phyloP scores from a whole-genome alignment of 2,113 vertebrate species.

The Laticauda colubrina region DNA sequence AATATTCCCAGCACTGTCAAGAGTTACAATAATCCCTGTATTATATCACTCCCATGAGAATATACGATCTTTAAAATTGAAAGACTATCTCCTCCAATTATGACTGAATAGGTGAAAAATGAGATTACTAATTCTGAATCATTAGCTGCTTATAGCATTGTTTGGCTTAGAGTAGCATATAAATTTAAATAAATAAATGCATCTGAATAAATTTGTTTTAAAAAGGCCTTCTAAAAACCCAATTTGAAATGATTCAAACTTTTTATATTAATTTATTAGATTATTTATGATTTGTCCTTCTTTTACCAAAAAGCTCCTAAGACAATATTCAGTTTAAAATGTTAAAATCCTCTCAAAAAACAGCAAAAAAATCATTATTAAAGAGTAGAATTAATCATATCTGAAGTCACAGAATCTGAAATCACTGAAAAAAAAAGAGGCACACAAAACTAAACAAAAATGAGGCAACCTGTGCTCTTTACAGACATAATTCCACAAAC shows the following conservation, averaged over 20 bases:
- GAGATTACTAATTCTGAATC: neutral
- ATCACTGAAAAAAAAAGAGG: neutral
- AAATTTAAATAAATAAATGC: neutral
- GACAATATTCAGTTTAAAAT: neutral
- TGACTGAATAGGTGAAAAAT: neutral
- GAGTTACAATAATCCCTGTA: neutral
- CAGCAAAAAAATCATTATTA: neutral
- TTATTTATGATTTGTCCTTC: neutral
- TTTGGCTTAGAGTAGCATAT: neutral
- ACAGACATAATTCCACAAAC: neutral
- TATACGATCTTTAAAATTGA: neutral
- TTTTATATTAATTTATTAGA: neutral
- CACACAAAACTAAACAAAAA: neutral
- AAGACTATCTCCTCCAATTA: neutral
- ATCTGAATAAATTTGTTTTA: neutral
- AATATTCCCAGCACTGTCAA: rapidly evolving
- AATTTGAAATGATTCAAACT: neutral
- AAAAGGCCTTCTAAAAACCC: neutral
- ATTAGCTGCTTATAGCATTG: neutral
- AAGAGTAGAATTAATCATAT: neutral
- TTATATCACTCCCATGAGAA: neutral
- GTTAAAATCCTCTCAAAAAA: neutral
- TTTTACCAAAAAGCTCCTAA: neutral
- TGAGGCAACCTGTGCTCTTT: neutral
- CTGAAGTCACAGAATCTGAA: neutral